Percentiles rank a stretch among this genome's conserved stretches.
Evolutionary conservation across 2,113 vertebrate genomes (phyloP).

Genomic region (Anguilla rostrata): DNA sequence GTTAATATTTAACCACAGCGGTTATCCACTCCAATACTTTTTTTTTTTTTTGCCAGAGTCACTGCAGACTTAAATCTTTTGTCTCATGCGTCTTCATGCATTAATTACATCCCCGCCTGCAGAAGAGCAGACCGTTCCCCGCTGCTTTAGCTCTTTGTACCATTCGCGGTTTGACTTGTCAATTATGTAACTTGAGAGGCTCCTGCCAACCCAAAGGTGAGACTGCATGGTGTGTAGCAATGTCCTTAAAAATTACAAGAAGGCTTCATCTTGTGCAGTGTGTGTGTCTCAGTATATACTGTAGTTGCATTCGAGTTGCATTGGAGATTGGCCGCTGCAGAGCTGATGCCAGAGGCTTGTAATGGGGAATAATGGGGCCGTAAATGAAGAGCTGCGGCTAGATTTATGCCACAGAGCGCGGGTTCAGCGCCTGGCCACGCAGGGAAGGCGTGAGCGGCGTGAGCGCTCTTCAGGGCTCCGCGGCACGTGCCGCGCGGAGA

Average conservation of each 20-base stretch:
- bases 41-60: slow-evolving; percentile 31
- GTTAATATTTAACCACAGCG: slow-evolving; percentile 65
- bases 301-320: slow-evolving; percentile 52
- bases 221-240: background rate
- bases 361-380: slow-evolving; percentile 36
- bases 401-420: background rate
- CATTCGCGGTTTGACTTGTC: slow-evolving; percentile 11
- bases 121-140: background rate
- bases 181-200: slow-evolving; percentile 11
- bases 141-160: background rate
- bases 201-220: slow-evolving; percentile 1
- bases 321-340: slow-evolving; percentile 42
- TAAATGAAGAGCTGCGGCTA: slow-evolving; percentile 13
- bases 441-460: background rate
- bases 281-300: background rate
- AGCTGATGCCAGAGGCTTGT: slow-evolving; percentile 41
- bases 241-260: background rate
- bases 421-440: background rate
- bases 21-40: slow-evolving; percentile 49
- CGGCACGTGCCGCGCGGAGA: too few species aligned
- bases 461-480: too few species aligned
- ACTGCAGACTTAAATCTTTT: slow-evolving; percentile 33
- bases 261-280: background rate
- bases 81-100: background rate
- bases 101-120: background rate